Evolutionary conservation across 2,113 vertebrate species (phyloP).

Genomic region (Onychostruthus taczanowskii): DNA sequence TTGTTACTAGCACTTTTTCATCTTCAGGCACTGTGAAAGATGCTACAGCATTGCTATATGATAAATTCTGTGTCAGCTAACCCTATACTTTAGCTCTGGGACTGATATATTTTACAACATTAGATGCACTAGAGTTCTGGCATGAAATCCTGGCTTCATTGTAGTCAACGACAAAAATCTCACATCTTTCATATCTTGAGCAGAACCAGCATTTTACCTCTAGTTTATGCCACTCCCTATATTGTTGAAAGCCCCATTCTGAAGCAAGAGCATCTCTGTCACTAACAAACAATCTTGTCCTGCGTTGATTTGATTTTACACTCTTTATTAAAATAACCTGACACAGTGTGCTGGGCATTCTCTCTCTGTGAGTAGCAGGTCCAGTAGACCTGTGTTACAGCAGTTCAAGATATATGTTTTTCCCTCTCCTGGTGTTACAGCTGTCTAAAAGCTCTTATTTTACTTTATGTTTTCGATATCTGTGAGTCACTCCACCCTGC

Average conservation of each 20-base stretch:
- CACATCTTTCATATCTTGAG: not conserved
- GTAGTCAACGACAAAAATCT: not conserved
- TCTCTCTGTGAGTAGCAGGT: not conserved
- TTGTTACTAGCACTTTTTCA: slow-evolving; percentile 29
- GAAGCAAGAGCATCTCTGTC: not conserved
- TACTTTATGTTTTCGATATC: not conserved
- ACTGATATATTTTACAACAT: not conserved
- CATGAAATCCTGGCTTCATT: not conserved
- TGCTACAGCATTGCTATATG: not conserved
- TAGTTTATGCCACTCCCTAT: not conserved
- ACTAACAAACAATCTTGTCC: not conserved
- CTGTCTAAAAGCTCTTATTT: slow-evolving; percentile 1
- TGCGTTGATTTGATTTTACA: not conserved
- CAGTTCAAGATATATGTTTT: not conserved
- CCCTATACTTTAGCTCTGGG: not conserved
- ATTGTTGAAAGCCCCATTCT: not conserved
- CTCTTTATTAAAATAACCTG: not conserved
- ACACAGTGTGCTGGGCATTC: not conserved
- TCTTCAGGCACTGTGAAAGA: not conserved
- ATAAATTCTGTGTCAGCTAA: slow-evolving; percentile 5
- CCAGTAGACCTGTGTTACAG: not conserved
- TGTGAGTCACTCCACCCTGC: not conserved
- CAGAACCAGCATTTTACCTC: not conserved
- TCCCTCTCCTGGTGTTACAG: not conserved
- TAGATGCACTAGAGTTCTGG: not conserved